A percentile compares a stretch with the other conserved stretches of the same genome.
These are phyloP conservation scores for Motacilla alba DNA, from an alignment of 2,113 vertebrate species.

Conservation along the genomic window DNA sequence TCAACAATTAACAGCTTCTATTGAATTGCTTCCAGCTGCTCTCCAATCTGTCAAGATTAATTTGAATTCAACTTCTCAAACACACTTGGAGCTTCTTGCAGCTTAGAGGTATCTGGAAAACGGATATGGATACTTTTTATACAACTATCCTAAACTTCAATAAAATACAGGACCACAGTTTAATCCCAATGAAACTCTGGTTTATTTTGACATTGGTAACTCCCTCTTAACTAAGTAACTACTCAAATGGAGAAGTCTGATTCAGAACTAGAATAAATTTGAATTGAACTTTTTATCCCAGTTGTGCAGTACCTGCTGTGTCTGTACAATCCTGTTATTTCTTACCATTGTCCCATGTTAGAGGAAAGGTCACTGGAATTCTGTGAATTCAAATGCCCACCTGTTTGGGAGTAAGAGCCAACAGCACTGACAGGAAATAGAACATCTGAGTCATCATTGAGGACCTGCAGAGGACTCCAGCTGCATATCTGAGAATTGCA, in stretches of 20 bases:
- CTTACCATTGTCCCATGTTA: background rate
- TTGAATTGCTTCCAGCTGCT: background rate
- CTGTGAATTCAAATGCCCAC: constrained; percentile 60
- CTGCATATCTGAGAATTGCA: constrained; percentile 78
- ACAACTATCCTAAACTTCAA: background rate
- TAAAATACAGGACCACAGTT: background rate
- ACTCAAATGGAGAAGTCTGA: background rate
- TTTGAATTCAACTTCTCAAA: background rate
- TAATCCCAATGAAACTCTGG: background rate
- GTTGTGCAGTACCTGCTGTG: background rate
- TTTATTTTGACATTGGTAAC: background rate
- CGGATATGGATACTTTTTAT: rapidly evolving
- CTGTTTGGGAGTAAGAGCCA: constrained; percentile 78
- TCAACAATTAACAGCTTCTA: background rate
- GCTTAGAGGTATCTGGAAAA: background rate
- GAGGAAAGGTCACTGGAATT: background rate
- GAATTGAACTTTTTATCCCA: background rate
- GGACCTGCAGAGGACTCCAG: constrained; percentile 86
- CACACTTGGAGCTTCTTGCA: background rate
- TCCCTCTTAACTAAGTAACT: background rate
- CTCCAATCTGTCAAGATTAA: background rate
- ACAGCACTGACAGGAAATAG: constrained; percentile 84
- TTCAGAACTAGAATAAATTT: background rate
- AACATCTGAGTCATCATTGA: constrained; percentile 81
- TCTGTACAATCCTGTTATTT: background rate